Evolutionary conservation across 1,140 invertebrate species (phyloP).

Genomic region (Vanessa atalanta): DNA sequence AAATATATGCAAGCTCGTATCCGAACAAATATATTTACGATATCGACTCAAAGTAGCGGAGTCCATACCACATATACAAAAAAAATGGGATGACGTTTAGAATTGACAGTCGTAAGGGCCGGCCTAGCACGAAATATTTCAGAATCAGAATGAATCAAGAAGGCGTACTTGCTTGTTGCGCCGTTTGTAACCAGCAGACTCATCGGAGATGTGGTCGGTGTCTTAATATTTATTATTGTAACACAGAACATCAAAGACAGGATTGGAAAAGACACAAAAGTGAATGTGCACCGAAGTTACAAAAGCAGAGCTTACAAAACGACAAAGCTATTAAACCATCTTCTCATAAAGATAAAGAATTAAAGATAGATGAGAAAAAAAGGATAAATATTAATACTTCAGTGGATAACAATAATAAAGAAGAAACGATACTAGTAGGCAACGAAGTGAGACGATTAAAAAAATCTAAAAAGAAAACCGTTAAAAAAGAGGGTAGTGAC

Average conservation of each 20-base stretch:
- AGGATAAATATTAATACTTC: constrained; percentile 29
- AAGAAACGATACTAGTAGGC: constrained; percentile 34
- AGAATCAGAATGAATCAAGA: constrained; percentile 76
- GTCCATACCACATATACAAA: constrained; percentile 19
- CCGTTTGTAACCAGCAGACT: constrained; percentile 85
- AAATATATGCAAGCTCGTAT: not conserved
- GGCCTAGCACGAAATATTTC: constrained; percentile 78
- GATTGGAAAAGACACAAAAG: constrained; percentile 89
- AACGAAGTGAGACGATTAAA: constrained; percentile 58
- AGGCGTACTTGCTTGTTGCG: constrained; percentile 81
- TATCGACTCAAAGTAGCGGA: not conserved
- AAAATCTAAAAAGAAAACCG: constrained; percentile 62
- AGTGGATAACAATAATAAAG: constrained; percentile 25
- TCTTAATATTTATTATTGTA: constrained; percentile 87
- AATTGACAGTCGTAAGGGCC: constrained; percentile 35
- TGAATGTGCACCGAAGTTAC: constrained; percentile 74
- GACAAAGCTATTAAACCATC: constrained; percentile 53
- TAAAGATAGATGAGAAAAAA: constrained; percentile 38
- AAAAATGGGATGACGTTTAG: constrained; percentile 25
- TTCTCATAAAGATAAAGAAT: constrained; percentile 48
- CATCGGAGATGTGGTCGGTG: constrained; percentile 88
- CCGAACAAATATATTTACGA: not conserved
- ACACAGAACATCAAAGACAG: constrained; percentile 87
- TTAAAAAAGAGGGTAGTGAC: constrained; percentile 52
- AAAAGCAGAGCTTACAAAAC: constrained; percentile 60